phyloP scores from a whole-genome alignment of 1,140 invertebrate species.

The Danaus plexippus region DNA sequence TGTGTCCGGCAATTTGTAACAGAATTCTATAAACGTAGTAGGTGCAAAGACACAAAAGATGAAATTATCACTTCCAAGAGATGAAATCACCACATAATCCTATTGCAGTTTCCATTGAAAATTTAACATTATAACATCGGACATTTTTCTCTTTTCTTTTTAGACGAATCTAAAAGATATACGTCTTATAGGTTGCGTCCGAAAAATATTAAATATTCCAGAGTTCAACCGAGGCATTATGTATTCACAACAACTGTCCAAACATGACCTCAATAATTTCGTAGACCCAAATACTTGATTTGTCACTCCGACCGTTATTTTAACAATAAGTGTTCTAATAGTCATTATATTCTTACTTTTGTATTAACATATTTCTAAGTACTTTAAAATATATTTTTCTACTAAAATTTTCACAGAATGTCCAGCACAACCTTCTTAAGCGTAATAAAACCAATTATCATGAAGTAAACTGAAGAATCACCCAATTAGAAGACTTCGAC shows the following conservation, averaged over 20 bases:
- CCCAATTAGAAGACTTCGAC: too few species aligned
- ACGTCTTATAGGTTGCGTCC: too few species aligned
- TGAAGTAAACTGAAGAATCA: too few species aligned
- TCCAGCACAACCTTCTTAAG: conserved; percentile 58
- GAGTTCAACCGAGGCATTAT: too few species aligned
- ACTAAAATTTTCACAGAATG: conserved; percentile 65
- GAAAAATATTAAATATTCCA: too few species aligned
- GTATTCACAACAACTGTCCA: conserved; percentile 16
- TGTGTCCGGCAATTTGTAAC: too few species aligned
- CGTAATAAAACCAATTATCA: conserved; percentile 1
- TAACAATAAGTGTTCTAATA: neutral
- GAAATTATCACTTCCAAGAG: neutral
- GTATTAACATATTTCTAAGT: neutral
- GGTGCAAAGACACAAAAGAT: neutral
- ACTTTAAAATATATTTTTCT: too few species aligned
- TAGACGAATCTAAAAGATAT: too few species aligned
- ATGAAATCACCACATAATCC: neutral
- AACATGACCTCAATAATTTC: conserved; percentile 16
- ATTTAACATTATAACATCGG: too few species aligned
- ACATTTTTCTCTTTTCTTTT: too few species aligned
- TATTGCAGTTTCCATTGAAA: neutral
- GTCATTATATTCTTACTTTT: neutral
- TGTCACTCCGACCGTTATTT: conserved; percentile 12
- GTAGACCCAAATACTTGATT: conserved; percentile 4
- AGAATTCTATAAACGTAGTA: too few species aligned